Base-by-base conservation (phyloP, 2,797 vertebrate species). In the Schizopygopsis malacanthus region DNA sequence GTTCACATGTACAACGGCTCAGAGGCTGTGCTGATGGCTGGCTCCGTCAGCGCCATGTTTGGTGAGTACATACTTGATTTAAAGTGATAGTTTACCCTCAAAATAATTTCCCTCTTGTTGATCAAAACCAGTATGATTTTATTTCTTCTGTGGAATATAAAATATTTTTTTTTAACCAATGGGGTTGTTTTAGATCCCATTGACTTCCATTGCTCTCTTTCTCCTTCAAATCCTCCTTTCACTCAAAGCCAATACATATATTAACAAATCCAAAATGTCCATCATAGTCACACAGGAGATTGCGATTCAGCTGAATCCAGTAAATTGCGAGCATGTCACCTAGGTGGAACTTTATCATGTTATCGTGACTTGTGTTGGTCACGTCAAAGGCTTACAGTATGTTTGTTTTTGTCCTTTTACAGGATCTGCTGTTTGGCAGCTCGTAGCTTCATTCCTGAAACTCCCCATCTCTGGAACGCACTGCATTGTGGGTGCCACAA, bases 381-480 rank as follows among this genome's bases (percentile, higher is more conserved):
- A 61, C 15, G 20, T 69, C 63, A 20, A 18, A 54, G 7, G 59
- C 33, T 67, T 37, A 18, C 28, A 67, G 6, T 52, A 15, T 63
- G 9, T 28, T 45, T 85, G 72, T 78, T 45, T 71, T 37, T 84
- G 20, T 73, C 0, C 43, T 88, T 0, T 33, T 79, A 33, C 91
- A 99, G 98, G 98, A 80, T 99, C 98, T 37, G 98, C 98, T 78
- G 97, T 98, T 85, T 99, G 98, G 98, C 98, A 99, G 90, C 94
- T 99, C 52, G 90, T 84, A 16, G 98, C 98, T 85, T 99, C 98
- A 0, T 99, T 99, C 93, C 93, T 99, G 92, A 98, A 96, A 94
- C 97, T 99, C 12, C 98, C 98, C 85, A 98, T 99, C 88, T 99
- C 98, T 90, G 98, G 98, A 86, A 99, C 98, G 25, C 98, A 99